Percentiles rank a stretch among this genome's conserved stretches.
Conservation (phyloP, 2,888 invertebrate genomes). For the Luperina nickerlii region DNA sequence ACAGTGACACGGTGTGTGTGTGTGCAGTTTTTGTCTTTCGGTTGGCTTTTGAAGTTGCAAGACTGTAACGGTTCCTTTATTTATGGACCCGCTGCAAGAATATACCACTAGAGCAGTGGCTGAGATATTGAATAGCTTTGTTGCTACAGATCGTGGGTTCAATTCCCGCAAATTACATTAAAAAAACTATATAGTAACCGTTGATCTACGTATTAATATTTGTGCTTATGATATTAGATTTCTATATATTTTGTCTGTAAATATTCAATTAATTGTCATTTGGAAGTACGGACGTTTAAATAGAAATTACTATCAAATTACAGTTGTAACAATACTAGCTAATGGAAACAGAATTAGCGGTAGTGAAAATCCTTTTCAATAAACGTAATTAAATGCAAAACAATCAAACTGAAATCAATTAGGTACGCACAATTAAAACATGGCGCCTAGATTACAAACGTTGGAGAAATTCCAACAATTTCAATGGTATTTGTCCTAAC, state of each 20-base stretch:
- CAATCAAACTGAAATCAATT: slow-evolving; percentile 40
- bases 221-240: background rate
- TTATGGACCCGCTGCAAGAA: background rate
- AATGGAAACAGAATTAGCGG: slow-evolving; percentile 1
- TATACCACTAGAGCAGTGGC: background rate
- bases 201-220: background rate
- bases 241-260: background rate
- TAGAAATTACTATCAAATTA: slow-evolving; percentile 4
- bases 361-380: slow-evolving; percentile 32
- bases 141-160: background rate
- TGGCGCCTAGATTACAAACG: slow-evolving; percentile 31
- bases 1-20: slow-evolving; percentile 36
- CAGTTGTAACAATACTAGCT: slow-evolving; percentile 1
- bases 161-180: background rate
- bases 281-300: background rate
- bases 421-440: slow-evolving; percentile 48
- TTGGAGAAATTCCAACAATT: slow-evolving; percentile 49
- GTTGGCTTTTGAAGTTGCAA: slow-evolving; percentile 35
- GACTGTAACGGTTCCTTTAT: background rate
- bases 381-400: slow-evolving; percentile 46
- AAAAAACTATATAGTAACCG: background rate
- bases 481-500: slow-evolving; percentile 45
- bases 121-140: background rate
- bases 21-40: slow-evolving; percentile 29
- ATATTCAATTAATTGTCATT: background rate